Percentiles rank a stretch among this genome's conserved stretches.
phyloP scores from a whole-genome alignment of 1,140 invertebrate genomes.

The Drosophila grimshawi region DNA sequence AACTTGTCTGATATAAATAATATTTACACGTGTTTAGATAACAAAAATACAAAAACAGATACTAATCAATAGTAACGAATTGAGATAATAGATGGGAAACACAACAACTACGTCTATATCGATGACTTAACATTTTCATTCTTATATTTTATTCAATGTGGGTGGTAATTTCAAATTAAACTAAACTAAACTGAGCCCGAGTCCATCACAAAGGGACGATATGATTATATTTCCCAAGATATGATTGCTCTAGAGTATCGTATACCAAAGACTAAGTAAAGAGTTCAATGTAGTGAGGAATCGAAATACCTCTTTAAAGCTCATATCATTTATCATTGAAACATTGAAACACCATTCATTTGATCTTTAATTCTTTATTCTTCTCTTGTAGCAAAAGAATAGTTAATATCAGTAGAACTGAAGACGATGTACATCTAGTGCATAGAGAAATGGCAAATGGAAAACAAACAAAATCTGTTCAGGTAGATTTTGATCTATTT shows the following conservation, averaged over 20 bases:
- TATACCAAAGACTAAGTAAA: conserved; percentile 46
- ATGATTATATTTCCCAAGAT: neutral
- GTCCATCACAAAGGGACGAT: neutral
- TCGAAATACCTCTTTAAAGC: conserved; percentile 15
- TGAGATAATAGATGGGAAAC: no score
- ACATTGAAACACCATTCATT: conserved; percentile 49
- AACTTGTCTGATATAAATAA: neutral
- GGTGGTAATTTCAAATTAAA: no score
- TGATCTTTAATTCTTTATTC: conserved; percentile 80
- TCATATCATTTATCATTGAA: conserved; percentile 30
- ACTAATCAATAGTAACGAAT: no score
- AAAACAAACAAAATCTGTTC: conserved; percentile 89
- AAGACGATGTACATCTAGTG: conserved; percentile 89
- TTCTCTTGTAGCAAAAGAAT: conserved; percentile 89
- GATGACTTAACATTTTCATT: no score
- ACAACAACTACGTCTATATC: no score
- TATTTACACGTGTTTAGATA: neutral
- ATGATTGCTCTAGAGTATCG: conserved; percentile 8
- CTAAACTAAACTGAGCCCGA: no score
- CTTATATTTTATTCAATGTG: no score
- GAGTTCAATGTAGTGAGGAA: conserved; percentile 31
- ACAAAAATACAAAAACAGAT: no score
- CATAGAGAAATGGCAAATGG: conserved; percentile 87
- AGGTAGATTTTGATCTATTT: conserved; percentile 85
- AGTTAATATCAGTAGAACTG: conserved; percentile 90